These are phyloP conservation scores for Apodemus agrarius DNA, from an alignment of 2,797 vertebrate genomes.

Conservation along the genomic window DNA sequence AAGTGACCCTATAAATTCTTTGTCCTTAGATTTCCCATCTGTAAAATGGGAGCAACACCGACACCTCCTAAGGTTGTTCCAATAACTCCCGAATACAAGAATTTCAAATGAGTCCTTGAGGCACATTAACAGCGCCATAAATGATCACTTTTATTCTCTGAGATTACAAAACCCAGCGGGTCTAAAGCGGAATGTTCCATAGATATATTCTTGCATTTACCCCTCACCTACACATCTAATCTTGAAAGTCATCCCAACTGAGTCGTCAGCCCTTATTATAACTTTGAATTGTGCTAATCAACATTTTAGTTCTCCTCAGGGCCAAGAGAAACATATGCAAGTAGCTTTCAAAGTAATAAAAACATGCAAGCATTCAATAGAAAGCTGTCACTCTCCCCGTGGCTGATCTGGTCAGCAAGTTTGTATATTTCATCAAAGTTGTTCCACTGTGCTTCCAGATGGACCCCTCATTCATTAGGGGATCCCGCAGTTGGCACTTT, in stretches of 20 bases:
- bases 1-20: neutral
- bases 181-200: neutral
- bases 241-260: neutral
- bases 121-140: neutral
- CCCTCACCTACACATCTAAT: neutral
- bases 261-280: slow-evolving; percentile 30
- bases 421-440: slow-evolving; percentile 51
- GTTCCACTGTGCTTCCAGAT: slow-evolving; percentile 52
- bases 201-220: neutral
- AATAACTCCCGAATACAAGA: neutral
- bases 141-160: neutral
- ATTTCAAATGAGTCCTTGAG: neutral
- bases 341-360: slow-evolving; percentile 58
- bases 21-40: neutral
- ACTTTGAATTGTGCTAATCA: slow-evolving; percentile 2
- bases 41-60: neutral
- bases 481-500: slow-evolving; percentile 1
- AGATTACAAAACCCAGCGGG: neutral
- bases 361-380: slow-evolving; percentile 40
- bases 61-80: neutral
- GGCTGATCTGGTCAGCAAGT: slow-evolving; percentile 16
- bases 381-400: neutral
- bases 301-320: neutral
- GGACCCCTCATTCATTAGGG: slow-evolving; percentile 46
- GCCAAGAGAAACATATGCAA: slow-evolving; percentile 46